These are phyloP conservation scores for Eudasyphora cyanicolor DNA, from an alignment of 2,888 invertebrate genomes.

Conservation along the genomic window DNA sequence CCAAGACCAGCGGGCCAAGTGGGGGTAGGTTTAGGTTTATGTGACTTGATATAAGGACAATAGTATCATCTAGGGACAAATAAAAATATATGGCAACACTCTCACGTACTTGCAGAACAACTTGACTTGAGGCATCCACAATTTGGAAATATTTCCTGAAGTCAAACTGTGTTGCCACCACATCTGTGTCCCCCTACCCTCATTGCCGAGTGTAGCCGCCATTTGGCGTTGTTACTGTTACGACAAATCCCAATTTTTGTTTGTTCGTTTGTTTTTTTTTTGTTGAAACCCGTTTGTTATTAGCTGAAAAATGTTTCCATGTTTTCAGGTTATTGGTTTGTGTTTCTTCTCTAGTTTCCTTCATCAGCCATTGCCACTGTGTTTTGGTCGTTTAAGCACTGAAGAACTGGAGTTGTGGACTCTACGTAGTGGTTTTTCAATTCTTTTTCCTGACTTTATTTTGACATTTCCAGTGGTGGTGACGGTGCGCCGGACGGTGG, in stretches of 20 bases:
- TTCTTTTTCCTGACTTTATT: constrained; percentile 39
- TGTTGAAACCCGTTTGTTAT: constrained; percentile 19
- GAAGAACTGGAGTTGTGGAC: constrained; percentile 13
- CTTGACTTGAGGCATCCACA: constrained; percentile 6
- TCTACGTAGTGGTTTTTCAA: constrained; percentile 22
- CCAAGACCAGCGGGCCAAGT: too few species aligned
- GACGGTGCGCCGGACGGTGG: background rate
- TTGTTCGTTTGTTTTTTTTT: background rate
- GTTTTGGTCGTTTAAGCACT: background rate
- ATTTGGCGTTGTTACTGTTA: constrained; percentile 50
- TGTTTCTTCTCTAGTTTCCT: background rate
- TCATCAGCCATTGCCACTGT: background rate
- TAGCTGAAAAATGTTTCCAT: constrained; percentile 15
- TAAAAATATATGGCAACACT: background rate
- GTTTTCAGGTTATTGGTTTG: constrained; percentile 46
- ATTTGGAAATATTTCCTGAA: constrained; percentile 29
- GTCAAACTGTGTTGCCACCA: constrained; percentile 31
- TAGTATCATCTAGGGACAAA: too few species aligned
- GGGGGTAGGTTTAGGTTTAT: too few species aligned
- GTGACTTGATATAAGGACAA: too few species aligned
- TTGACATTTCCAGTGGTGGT: constrained; percentile 46
- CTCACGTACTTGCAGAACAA: background rate
- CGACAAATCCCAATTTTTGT: too few species aligned
- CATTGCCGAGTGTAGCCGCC: constrained; percentile 47
- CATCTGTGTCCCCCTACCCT: background rate